Evolutionary conservation across 2,888 invertebrate species (phyloP).

Genomic region (Helicoverpa assulta): DNA sequence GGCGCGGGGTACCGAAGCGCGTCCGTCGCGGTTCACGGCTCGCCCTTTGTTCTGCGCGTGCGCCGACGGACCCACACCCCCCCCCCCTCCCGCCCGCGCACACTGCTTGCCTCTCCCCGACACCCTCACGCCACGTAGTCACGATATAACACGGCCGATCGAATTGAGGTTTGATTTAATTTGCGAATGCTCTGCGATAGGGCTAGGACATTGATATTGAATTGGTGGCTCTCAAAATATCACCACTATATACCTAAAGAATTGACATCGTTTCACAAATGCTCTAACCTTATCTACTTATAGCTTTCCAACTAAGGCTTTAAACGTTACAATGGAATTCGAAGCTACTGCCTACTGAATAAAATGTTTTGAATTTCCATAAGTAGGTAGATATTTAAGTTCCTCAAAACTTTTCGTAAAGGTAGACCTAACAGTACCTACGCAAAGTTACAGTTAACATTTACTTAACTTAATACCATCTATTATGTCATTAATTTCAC

Average conservation of each 20-base stretch:
- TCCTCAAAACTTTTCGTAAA: no score
- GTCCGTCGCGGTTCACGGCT: conserved; percentile 88
- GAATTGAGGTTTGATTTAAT: conserved; percentile 55
- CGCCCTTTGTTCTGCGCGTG: conserved; percentile 89
- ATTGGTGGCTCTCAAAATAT: not conserved
- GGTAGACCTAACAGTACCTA: no score
- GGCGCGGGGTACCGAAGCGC: conserved; percentile 80
- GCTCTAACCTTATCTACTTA: no score
- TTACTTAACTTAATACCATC: no score
- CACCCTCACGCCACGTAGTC: conserved; percentile 52
- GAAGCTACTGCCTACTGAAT: no score
- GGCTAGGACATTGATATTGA: conserved; percentile 22
- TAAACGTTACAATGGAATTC: not conserved
- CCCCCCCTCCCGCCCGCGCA: conserved; percentile 38
- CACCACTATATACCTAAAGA: no score
- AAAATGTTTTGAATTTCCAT: no score
- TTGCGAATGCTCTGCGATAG: conserved; percentile 42
- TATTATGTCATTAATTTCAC: not conserved
- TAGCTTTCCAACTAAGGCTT: no score
- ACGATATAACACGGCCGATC: conserved; percentile 48
- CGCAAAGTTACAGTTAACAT: no score
- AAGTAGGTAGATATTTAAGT: no score
- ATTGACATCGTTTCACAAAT: no score
- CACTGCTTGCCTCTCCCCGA: conserved; percentile 39
- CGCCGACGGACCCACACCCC: conserved; percentile 74